Percentiles rank a stretch among this genome's conserved stretches.
Evolutionary conservation across 2,797 vertebrate species (phyloP).

Genomic region (Erithacus rubecula): DNA sequence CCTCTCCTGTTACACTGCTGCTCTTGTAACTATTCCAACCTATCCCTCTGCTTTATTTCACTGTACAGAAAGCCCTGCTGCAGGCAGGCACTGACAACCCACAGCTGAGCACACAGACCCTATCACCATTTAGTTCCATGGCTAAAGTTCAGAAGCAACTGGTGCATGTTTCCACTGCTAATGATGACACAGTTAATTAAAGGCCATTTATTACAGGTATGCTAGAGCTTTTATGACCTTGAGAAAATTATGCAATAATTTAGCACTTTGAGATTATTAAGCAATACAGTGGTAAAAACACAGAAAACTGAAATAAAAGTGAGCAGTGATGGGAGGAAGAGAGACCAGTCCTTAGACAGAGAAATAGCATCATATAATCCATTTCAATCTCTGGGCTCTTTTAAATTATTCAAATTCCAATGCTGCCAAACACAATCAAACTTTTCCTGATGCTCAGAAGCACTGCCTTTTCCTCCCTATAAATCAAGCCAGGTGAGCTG

Average conservation of each 20-base stretch:
- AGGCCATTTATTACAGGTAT: neutral
- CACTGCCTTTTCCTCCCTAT: neutral
- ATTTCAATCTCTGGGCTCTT: neutral
- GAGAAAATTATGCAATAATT: neutral
- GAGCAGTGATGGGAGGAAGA: neutral
- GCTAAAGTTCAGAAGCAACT: neutral
- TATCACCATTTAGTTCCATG: neutral
- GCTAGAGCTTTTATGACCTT: neutral
- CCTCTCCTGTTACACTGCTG: neutral
- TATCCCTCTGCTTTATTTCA: neutral
- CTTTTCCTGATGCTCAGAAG: neutral
- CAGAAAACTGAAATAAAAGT: neutral
- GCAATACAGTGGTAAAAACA: neutral
- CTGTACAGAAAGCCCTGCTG: neutral
- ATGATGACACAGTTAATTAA: neutral
- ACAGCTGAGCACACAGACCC: neutral
- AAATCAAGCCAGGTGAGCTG: neutral
- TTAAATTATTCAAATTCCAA: neutral
- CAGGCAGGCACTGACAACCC: neutral
- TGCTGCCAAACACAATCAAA: neutral
- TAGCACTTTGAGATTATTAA: neutral
- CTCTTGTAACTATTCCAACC: neutral
- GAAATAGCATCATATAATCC: neutral
- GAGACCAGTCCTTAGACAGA: neutral
- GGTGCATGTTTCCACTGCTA: neutral